These are phyloP conservation scores for Pithecia hirsuta DNA, from an alignment of 2,797 vertebrate genomes.

Conservation along the genomic window DNA sequence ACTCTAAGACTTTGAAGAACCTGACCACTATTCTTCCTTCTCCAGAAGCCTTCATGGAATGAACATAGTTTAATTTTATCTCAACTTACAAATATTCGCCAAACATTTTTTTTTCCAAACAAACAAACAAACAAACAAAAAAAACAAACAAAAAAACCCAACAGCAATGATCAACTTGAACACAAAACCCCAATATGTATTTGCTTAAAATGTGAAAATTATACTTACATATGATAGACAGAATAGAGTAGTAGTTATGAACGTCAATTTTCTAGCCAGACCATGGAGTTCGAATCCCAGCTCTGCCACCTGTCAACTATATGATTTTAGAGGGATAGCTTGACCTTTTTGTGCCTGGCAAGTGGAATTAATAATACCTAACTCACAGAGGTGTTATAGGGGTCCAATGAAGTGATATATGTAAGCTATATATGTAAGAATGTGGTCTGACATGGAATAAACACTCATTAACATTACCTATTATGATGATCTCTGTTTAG, in stretches of 20 bases:
- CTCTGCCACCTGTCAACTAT: neutral
- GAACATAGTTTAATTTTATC: neutral
- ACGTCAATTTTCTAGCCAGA: neutral
- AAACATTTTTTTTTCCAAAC: neutral
- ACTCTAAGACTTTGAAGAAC: neutral
- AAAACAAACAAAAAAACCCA: neutral
- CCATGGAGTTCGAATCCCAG: neutral
- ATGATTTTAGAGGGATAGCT: neutral
- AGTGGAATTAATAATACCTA: neutral
- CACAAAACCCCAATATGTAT: neutral
- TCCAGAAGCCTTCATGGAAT: neutral
- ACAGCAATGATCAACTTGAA: neutral
- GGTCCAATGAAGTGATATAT: neutral
- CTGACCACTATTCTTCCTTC: neutral
- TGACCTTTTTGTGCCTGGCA: neutral
- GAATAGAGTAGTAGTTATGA: neutral
- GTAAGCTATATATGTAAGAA: neutral
- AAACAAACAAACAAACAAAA: neutral
- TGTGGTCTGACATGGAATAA: neutral
- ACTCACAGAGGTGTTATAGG: neutral
- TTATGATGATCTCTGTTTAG: neutral
- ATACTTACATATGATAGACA: neutral
- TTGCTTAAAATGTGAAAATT: neutral
- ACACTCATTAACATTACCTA: neutral
- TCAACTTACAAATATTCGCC: neutral